phyloP scores from a whole-genome alignment of 1,140 invertebrate species.

The Orchesella cincta region DNA sequence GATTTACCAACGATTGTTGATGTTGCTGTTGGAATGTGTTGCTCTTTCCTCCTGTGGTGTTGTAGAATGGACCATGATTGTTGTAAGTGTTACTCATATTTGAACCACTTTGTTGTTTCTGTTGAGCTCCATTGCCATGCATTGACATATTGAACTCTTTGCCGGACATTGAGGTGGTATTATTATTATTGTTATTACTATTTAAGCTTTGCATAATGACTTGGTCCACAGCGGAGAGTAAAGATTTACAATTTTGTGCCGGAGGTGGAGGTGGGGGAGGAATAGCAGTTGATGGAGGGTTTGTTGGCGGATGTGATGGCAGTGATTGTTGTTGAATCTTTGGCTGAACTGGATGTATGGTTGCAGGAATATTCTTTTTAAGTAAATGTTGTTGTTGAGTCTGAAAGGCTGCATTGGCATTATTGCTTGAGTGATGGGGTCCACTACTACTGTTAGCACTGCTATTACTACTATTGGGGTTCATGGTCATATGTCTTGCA shows the following conservation, averaged over 20 bases:
- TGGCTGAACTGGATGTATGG: neutral
- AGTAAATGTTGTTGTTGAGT: constrained; percentile 5
- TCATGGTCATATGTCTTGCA: neutral
- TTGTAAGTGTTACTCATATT: constrained; percentile 14
- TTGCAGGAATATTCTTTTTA: constrained; percentile 8
- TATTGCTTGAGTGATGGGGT: constrained; percentile 25
- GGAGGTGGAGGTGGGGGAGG: constrained; percentile 29
- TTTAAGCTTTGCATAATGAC: constrained; percentile 42
- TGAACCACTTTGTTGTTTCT: neutral
- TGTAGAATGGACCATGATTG: constrained; percentile 4
- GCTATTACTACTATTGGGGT: neutral
- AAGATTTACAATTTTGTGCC: constrained; percentile 18
- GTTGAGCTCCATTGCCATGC: neutral
- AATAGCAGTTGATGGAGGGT: neutral
- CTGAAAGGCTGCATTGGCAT: neutral
- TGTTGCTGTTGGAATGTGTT: constrained; percentile 1
- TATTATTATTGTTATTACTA: constrained; percentile 33
- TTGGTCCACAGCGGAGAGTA: constrained; percentile 40
- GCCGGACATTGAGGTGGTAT: constrained; percentile 15
- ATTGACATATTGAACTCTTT: constrained; percentile 4
- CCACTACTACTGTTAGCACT: neutral
- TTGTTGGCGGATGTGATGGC: neutral
- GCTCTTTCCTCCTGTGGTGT: neutral
- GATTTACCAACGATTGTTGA: neutral
- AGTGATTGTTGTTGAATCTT: constrained; percentile 28